Conservation (phyloP, 2,113 vertebrate species). For the Pygoscelis antarcticus region DNA sequence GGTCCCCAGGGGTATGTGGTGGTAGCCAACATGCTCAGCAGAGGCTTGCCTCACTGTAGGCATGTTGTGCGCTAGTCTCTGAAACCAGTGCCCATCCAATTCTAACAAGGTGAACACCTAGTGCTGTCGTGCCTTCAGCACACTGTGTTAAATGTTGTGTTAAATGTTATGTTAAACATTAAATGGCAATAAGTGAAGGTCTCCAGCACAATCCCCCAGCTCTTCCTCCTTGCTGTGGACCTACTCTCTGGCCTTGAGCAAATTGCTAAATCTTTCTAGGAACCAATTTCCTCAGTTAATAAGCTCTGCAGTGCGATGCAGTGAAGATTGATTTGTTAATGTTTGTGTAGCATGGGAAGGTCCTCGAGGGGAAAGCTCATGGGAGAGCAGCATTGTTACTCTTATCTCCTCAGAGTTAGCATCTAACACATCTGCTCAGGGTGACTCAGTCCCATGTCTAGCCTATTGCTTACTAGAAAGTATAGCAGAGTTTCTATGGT, state of each 20-base stretch:
- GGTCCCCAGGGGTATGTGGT: rapidly evolving
- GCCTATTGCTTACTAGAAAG: background rate
- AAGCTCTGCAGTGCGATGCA: background rate
- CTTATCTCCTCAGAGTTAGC: slow-evolving; percentile 18
- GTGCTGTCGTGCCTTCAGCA: background rate
- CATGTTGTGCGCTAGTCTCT: background rate
- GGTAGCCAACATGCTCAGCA: background rate
- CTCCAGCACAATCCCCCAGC: background rate
- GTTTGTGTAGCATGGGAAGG: background rate
- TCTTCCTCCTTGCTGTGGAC: background rate
- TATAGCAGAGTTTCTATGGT: background rate
- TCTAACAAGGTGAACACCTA: background rate
- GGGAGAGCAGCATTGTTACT: background rate
- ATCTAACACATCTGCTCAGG: background rate
- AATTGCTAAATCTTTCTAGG: slow-evolving; percentile 1
- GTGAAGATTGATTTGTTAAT: background rate
- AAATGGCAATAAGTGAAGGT: background rate
- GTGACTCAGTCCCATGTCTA: background rate
- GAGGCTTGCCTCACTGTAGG: background rate
- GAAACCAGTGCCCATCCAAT: background rate
- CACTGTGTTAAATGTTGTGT: background rate
- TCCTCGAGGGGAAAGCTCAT: background rate
- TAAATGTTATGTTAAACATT: background rate
- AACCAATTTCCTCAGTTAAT: slow-evolving; percentile 13
- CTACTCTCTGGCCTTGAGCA: background rate